Evolutionary conservation across 2,888 invertebrate genomes (phyloP), one percentile per base, ranked within the genome.

Genomic region (Pyralis farinalis): DNA sequence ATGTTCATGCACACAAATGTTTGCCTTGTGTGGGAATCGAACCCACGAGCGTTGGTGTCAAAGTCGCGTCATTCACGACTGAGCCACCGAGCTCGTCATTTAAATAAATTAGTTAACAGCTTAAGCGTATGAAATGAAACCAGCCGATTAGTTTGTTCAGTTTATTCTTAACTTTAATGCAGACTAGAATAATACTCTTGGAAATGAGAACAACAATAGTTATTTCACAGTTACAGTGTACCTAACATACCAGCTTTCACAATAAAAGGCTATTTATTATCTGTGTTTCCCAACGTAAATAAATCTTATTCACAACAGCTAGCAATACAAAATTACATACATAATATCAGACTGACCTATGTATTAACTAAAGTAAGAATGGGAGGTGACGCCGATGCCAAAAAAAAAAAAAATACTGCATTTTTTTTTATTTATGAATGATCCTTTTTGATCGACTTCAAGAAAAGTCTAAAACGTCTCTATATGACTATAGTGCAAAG

Each of bases 151-250:
- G 65, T 80, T 85, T 84, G 83, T 84, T 86, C 85, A 79, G 73
- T 88, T 87, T 88, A 87, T 86, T 85, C 87, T 88, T 88, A 88
- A 87, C 73, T 84, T 85, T 87, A 88, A 88, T 87, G 87, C 88
- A 86, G 88, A 88, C 88, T 88, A 88, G 88, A 87, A 88, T 88
- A 88, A 88, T 88, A 88, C 88, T 88, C 88, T 87, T 88, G 85
- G 84, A 87, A 88, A 87, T 87, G 82, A 86, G 84, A 88, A 87
- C 87, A 88, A 87, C 87, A 85, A 85, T 85, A 85, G 81, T 85
- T 85, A 84, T 84, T 84, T 86, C 84, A 83, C 80, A 83, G 72
- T 85, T 78, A 83, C 74, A 83, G 84, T 86, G 86, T 87, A 81
- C 76, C 86, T 86, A 85, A 83, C 61, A 71, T 78, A 80, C 80